Base-by-base conservation (phyloP, 2,797 vertebrate species). In the Danio tinwini region DNA sequence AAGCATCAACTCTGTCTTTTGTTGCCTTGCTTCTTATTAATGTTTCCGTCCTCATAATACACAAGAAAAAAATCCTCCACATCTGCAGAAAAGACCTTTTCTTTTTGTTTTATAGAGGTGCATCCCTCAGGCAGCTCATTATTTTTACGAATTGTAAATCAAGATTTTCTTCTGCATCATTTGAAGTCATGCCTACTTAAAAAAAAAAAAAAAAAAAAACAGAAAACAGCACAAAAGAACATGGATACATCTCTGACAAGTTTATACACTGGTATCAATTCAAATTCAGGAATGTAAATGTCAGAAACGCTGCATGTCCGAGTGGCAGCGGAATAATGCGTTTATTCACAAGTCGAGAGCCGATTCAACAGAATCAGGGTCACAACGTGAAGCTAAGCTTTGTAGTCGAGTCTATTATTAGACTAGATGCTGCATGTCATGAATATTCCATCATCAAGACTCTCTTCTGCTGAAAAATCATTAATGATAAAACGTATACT, bases 401-500 rank as follows among this genome's bases (percentile, higher is more conserved):
- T 70, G 56, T 70, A 61, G 55, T 52, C 2, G 4, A 49, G 64
- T 58, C 45, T 58, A 44, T 78, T 78, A 78, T 70, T 62, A 62
- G 56, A 62, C 45, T 50, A 70, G 44, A 78, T 78, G 44, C 21
- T 40, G 65, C 55, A 37, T 52, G 49, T 70, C 76, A 62, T 78
- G 47, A 62, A 78, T 52, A 70, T 71, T 78, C 67, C 67, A 78
- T 78, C 67, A 71, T 78, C 44, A 78, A 78, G 29, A 78, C 37
- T 70, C 56, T 14, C 65, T 70, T 67, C 64, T 37, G 16, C 53
- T 49, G 53, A 68, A 70, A 76, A 76, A 64, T 70, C 73, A 76
- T 71, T 44, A 69, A 55, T 56, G 65, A 70, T 52, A 10, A 55
- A 58, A 29, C 9, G 4, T 7, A 56, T 21, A 50, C n/a, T 67